Conservation (phyloP, 2,888 invertebrate genomes). For the Ophion costatus region DNA sequence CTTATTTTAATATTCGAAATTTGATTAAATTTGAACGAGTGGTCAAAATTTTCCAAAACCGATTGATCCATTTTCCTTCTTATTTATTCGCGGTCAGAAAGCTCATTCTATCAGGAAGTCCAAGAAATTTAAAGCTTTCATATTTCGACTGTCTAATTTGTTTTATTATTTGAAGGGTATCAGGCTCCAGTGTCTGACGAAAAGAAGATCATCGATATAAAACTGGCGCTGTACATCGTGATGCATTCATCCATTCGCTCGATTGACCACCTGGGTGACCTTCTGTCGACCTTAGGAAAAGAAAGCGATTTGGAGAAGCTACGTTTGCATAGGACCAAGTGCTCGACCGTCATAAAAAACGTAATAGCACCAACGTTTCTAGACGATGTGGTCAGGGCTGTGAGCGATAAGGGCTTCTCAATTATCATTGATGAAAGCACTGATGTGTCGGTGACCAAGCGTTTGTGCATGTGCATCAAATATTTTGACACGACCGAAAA, state of each 20-base stretch:
- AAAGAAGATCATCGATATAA: constrained; percentile 62
- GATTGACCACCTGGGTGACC: constrained; percentile 65
- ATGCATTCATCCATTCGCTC: constrained; percentile 64
- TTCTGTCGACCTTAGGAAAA: constrained; percentile 55
- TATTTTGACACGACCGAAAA: constrained; percentile 63
- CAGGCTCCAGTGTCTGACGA: constrained; percentile 8
- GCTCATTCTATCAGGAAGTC: neutral
- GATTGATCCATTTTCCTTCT: neutral
- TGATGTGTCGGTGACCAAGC: constrained; percentile 66
- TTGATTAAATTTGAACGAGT: no score
- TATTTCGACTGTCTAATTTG: neutral
- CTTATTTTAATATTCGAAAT: no score
- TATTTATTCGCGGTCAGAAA: neutral
- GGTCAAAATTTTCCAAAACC: no score
- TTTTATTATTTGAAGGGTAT: constrained; percentile 38
- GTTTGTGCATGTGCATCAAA: constrained; percentile 61
- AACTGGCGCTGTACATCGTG: constrained; percentile 57
- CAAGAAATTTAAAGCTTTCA: neutral
- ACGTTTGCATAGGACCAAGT: constrained; percentile 68
- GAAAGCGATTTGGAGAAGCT: constrained; percentile 49
- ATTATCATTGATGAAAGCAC: constrained; percentile 69
- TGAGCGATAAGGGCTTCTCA: constrained; percentile 60
- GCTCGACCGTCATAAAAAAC: constrained; percentile 63
- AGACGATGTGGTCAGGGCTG: constrained; percentile 59
- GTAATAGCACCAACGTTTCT: constrained; percentile 64